Conservation (phyloP, 53 echinoderm and acorn worm species). For the Luidia sarsii region DNA sequence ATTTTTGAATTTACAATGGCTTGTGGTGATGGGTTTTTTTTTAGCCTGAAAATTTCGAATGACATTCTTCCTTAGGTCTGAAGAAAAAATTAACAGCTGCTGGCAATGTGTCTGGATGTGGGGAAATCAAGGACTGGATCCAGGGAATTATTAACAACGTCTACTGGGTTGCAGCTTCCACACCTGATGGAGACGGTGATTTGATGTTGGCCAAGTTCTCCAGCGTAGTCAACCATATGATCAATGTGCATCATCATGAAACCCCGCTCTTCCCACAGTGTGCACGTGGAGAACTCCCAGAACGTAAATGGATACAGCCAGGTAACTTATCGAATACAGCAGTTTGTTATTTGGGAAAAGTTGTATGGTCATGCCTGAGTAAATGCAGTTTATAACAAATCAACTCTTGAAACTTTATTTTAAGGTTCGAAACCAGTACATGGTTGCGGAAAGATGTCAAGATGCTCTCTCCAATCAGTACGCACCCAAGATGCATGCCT, state of each 20-base stretch:
- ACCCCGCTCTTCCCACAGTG: conserved; percentile 11
- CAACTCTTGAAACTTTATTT: neutral
- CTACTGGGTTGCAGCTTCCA: conserved; percentile 42
- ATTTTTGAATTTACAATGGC: neutral
- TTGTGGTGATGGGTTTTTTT: too few relatives aligned
- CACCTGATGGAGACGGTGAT: conserved; percentile 29
- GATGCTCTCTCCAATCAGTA: too few relatives aligned
- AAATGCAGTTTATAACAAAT: too few relatives aligned
- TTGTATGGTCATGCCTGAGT: too few relatives aligned
- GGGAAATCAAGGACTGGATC: conserved; percentile 20
- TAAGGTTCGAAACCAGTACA: neutral
- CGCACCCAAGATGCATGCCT: too few relatives aligned
- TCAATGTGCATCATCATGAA: conserved; percentile 22
- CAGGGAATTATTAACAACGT: conserved; percentile 32
- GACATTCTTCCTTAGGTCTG: conserved; percentile 22
- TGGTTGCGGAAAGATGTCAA: too few relatives aligned
- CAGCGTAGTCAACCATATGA: conserved; percentile 4
- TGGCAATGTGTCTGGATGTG: conserved; percentile 19
- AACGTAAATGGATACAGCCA: conserved; percentile 23
- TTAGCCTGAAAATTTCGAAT: too few relatives aligned
- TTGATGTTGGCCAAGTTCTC: conserved; percentile 35
- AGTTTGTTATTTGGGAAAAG: neutral
- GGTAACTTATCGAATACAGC: neutral
- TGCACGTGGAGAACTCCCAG: neutral
- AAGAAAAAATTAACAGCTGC: conserved; percentile 27